Evolutionary conservation across 2,888 invertebrate genomes (phyloP), one percentile per base, ranked within the genome.

Genomic region (Ormyrus labotus): DNA sequence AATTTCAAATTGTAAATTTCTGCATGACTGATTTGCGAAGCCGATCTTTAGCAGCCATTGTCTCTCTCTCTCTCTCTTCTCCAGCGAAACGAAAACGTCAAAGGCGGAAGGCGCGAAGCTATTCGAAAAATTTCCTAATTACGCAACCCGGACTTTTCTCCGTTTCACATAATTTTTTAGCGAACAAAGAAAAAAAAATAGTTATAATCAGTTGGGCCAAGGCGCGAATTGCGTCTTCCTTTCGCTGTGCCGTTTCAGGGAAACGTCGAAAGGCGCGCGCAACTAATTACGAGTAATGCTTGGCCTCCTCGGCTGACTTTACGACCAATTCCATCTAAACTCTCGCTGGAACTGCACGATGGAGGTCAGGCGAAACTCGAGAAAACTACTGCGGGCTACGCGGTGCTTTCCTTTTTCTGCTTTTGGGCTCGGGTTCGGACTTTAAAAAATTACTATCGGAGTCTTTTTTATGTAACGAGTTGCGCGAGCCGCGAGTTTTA

Each of bases 281-380:
- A 67, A 71, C 75, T 75, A 70, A 80, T 64, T 75, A 67, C 71
- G 71, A 72, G 61, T 61, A 61, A 76, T 63, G 67, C 13, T 71
- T 55, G 9, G 61, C 51, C 45, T 61, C 50, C 65, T 5, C 9
- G 9, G 13, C 63, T 34, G 34, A 34, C 11, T 81, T 76, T 58
- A 75, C 57, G 63, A 68, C 9, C 71, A 47, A 51, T 69, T 75
- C 57, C 8, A 10, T 65, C 48, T 47, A 50, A 58, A 58, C 48
- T 60, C 61, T 67, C 51, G 61, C 9, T 45, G 19, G n/a, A 10
- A 13, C 13, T 48, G 51, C 51, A 7, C 47, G 10, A 45, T 48
- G 50, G 60, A 78, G 70, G 70, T 67, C 53, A 64, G 11, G 13
- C 63, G 55, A 6, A 48, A 77, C 55, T 69, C 48, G 34, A 19